Conservation (phyloP, 2,113 vertebrate species). For the Alouatta palliata region DNA sequence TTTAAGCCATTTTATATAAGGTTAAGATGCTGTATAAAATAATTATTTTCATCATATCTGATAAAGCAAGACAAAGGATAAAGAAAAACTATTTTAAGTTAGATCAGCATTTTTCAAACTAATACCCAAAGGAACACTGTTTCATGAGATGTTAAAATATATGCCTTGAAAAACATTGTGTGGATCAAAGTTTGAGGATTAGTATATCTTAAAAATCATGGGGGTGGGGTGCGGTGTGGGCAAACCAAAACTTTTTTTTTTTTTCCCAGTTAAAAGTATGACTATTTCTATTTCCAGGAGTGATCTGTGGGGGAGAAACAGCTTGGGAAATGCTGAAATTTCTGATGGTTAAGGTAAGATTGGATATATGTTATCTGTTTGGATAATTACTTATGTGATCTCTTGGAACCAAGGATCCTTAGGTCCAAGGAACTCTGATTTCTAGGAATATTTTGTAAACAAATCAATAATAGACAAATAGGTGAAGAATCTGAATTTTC, state of each 20-base stretch:
- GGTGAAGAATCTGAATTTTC: background rate
- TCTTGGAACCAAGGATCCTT: background rate
- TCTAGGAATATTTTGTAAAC: background rate
- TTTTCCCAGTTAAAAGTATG: background rate
- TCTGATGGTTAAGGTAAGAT: background rate
- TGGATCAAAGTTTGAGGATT: background rate
- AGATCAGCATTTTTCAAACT: background rate
- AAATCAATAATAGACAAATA: background rate
- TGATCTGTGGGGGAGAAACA: background rate
- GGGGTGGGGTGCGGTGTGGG: too few relatives aligned
- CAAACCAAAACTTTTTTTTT: background rate
- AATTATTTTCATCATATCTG: background rate
- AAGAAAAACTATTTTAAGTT: background rate
- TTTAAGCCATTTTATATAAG: background rate
- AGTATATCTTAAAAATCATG: background rate
- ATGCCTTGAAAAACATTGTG: background rate
- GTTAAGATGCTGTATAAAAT: slow-evolving; percentile 30
- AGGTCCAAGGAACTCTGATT: background rate
- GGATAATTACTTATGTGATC: background rate
- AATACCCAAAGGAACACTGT: slow-evolving; percentile 6
- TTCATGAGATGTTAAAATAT: background rate
- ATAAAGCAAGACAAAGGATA: background rate
- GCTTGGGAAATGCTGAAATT: background rate
- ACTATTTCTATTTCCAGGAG: background rate
- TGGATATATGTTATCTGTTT: background rate